A percentile compares a stretch with the other conserved stretches of the same genome.
Evolutionary conservation across 2,113 vertebrate genomes (phyloP).

Genomic region (Burhinus bistriatus): DNA sequence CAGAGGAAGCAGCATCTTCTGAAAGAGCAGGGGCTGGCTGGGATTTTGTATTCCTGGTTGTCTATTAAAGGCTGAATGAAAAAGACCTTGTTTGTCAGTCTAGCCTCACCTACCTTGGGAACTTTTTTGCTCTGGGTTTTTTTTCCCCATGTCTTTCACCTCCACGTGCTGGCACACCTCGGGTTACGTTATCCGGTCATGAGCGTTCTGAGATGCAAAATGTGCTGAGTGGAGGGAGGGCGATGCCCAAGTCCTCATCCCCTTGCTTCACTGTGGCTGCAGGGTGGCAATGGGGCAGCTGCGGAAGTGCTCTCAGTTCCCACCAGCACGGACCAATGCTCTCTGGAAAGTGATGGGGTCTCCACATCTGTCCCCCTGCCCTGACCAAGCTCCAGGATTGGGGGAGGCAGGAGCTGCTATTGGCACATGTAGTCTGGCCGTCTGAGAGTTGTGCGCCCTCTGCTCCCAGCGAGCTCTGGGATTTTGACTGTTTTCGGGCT

Average conservation of each 20-base stretch:
- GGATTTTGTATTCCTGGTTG: background rate
- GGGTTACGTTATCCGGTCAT: accelerated
- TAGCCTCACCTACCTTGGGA: accelerated
- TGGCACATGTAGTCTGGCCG: accelerated
- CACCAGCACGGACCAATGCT: accelerated
- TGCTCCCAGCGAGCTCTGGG: background rate
- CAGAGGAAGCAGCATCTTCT: background rate
- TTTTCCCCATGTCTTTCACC: background rate
- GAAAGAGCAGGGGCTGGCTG: background rate
- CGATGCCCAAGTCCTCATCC: accelerated
- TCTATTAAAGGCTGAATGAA: accelerated
- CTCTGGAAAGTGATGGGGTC: background rate
- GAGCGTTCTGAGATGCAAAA: background rate
- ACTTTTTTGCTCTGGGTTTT: background rate
- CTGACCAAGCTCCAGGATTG: accelerated
- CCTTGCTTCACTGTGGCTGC: too few species aligned
- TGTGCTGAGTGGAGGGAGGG: accelerated
- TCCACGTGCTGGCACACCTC: accelerated
- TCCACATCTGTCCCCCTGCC: background rate
- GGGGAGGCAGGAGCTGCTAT: background rate
- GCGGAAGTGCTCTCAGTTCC: background rate
- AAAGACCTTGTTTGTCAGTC: accelerated
- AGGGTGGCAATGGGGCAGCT: background rate
- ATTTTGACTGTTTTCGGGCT: background rate
- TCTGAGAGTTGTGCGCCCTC: background rate